These are phyloP conservation scores for Spea multiplicata DNA, from an alignment of 2,113 vertebrate genomes.

Conservation along the genomic window DNA sequence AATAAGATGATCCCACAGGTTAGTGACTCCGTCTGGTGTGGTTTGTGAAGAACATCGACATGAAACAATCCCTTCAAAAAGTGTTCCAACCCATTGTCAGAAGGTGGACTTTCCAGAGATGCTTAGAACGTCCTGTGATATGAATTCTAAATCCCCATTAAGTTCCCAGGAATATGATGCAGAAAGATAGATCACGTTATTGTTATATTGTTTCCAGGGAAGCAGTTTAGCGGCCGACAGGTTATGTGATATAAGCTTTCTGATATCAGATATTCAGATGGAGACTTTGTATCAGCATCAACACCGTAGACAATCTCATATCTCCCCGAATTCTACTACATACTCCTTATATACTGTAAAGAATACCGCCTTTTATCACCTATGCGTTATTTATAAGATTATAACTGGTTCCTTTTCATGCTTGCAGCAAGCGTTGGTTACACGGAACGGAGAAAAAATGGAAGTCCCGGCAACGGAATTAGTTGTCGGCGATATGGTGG, in stretches of 20 bases:
- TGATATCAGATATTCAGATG: too few species aligned
- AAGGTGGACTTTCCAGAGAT: too few species aligned
- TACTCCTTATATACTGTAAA: too few species aligned
- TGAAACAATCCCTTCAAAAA: background rate
- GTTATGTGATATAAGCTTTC: too few species aligned
- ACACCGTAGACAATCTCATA: background rate
- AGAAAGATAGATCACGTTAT: too few species aligned
- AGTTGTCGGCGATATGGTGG: constrained; percentile 73
- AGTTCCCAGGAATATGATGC: too few species aligned
- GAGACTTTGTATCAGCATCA: background rate
- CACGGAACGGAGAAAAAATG: constrained; percentile 68
- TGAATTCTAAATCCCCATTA: too few species aligned
- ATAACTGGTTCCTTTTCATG: background rate
- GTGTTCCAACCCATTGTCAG: background rate
- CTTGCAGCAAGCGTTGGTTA: constrained; percentile 71
- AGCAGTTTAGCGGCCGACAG: too few species aligned
- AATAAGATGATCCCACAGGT: constrained; percentile 79
- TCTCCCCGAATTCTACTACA: background rate
- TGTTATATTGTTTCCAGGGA: too few species aligned
- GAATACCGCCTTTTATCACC: too few species aligned
- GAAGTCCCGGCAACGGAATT: constrained; percentile 67
- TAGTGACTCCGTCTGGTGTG: constrained; percentile 40
- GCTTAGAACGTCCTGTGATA: too few species aligned
- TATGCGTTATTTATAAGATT: background rate
- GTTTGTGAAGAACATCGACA: background rate